Evolutionary conservation across 2,113 vertebrate species (phyloP).

Genomic region (Shinisaurus crocodilurus): DNA sequence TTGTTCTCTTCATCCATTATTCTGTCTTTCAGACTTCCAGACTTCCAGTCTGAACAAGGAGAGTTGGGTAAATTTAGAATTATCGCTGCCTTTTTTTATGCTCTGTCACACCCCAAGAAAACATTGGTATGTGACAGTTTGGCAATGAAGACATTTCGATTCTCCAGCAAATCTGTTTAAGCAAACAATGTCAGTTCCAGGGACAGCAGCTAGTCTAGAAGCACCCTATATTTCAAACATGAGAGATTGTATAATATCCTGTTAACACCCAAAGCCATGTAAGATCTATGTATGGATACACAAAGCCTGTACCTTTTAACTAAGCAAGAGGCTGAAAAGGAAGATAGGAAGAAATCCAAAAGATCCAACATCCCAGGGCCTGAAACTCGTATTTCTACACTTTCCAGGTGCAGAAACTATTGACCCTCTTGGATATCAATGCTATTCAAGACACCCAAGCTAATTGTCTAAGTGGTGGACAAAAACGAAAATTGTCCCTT

Average conservation of each 20-base stretch:
- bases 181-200: not conserved
- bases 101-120: too few species aligned
- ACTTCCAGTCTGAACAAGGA: too few species aligned
- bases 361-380: not conserved
- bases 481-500: slow-evolving; percentile 88
- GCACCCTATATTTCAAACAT: not conserved
- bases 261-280: not conserved
- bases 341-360: not conserved
- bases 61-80: too few species aligned
- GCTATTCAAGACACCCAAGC: slow-evolving; percentile 79
- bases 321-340: not conserved
- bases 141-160: not conserved
- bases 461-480: slow-evolving; percentile 82
- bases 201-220: not conserved
- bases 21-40: too few species aligned
- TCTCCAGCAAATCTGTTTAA: not conserved
- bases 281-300: not conserved
- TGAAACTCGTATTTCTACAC: not conserved
- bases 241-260: not conserved
- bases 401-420: slow-evolving; percentile 82
- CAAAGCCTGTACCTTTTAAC: not conserved
- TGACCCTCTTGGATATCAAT: slow-evolving; percentile 81
- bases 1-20: too few species aligned
- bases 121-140: not conserved
- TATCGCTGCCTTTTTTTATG: too few species aligned